Evolutionary conservation across 2,797 vertebrate species (phyloP), one percentile per base, ranked within the genome.

Genomic region (Danio choprae): DNA sequence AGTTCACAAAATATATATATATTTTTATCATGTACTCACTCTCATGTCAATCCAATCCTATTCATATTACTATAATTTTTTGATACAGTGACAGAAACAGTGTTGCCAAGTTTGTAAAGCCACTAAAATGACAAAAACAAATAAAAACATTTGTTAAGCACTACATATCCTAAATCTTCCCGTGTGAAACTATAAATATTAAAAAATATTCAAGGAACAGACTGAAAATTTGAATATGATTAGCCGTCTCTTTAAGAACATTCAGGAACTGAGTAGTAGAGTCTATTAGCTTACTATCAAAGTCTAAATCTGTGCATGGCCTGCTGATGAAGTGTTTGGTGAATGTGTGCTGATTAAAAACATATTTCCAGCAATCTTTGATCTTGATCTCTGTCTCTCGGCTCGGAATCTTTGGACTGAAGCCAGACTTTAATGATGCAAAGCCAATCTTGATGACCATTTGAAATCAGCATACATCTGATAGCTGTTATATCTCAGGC

Each of bases 271-370:
- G 43, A 67, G 43, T 11, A 15, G 64, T 9, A 20, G 5, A 22
- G 67, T 53, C 48, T 69, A 15, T 67, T 46, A 29, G 7, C 64
- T 12, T 40, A 51, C 29, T n/a, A 53, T 40, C 67, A 18, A 41
- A 63, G 29, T 40, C 10, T 53, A 53, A 38, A 40, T 7, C 20
- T 46, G 13, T 15, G 13, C 15, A 20, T 67, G 12, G 7, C 67
- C 12, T 67, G 11, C 48, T 18, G 29, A 70, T 48, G 5, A 70
- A 70, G 16, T 5, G 11, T 55, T 53, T 7, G 38, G 36, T 55
- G n/a, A 70, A 55, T n/a, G 44, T 50, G 44, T 68, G 68, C 50
- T 38, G 4, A 53, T 70, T 71, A 71, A 53, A 55, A 18, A 41
- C 6, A 12, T 15, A 55, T 64, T 55, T 76, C 18, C 74, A 65